Evolutionary conservation across 2,888 invertebrate genomes (phyloP).

Genomic region (Epinotia nisella): DNA sequence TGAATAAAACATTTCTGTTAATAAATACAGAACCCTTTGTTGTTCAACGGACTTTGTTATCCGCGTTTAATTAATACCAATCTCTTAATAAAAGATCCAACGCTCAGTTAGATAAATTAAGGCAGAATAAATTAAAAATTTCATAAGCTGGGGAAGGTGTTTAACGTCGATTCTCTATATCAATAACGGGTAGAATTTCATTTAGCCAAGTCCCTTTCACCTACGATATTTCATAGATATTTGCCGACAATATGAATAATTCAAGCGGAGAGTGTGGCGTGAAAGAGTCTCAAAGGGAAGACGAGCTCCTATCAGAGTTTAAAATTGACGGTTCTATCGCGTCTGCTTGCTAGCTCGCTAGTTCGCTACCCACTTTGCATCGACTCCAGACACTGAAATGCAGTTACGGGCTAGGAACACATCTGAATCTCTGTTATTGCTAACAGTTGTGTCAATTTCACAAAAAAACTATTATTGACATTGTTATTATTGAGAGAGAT

Average conservation of each 20-base stretch:
- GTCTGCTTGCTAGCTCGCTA: constrained; percentile 32
- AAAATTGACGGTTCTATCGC: constrained; percentile 67
- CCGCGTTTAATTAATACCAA: constrained; percentile 37
- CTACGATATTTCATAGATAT: constrained; percentile 67
- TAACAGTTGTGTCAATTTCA: constrained; percentile 17
- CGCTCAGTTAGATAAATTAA: constrained; percentile 43
- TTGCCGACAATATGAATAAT: constrained; percentile 76
- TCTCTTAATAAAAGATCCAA: constrained; percentile 39
- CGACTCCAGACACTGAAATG: constrained; percentile 34
- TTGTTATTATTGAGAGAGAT: not conserved
- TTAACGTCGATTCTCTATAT: constrained; percentile 48
- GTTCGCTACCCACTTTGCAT: constrained; percentile 32
- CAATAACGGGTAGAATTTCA: constrained; percentile 45
- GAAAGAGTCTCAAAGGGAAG: constrained; percentile 78
- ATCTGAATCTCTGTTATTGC: constrained; percentile 21
- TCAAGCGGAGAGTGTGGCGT: constrained; percentile 69
- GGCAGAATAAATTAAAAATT: constrained; percentile 38
- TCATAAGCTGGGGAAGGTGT: constrained; percentile 39
- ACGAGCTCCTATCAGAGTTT: constrained; percentile 71
- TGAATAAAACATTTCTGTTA: constrained; percentile 26
- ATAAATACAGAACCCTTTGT: constrained; percentile 28
- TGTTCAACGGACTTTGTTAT: constrained; percentile 31
- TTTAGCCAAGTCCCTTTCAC: constrained; percentile 53
- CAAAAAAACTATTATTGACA: not conserved
- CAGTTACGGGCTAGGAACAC: constrained; percentile 19